Conservation (phyloP, 1,140 invertebrate genomes). For the Trichoplusia ni region DNA sequence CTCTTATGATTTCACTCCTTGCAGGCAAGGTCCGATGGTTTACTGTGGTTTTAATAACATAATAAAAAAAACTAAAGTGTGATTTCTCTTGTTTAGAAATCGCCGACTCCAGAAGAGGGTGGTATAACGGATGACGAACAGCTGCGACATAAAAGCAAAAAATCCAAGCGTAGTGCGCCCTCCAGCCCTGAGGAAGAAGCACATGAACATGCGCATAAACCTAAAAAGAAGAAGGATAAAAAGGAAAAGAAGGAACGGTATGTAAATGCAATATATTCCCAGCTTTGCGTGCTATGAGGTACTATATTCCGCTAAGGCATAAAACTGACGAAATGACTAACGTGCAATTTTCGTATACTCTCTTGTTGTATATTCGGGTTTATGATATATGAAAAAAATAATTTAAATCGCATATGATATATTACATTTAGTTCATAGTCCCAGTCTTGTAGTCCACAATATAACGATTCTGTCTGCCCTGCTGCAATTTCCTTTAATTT, state of each 20-base stretch:
- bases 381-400: too few species aligned
- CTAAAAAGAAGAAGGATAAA: constrained; percentile 85
- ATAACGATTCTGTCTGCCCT: too few species aligned
- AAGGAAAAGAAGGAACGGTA: constrained; percentile 81
- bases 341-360: too few species aligned
- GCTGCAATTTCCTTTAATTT: too few species aligned
- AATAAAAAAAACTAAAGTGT: background rate
- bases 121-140: constrained; percentile 59
- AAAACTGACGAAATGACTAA: background rate
- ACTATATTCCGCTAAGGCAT: too few species aligned
- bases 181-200: constrained; percentile 55
- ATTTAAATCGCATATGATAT: too few species aligned
- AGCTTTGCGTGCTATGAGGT: background rate
- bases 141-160: constrained; percentile 56
- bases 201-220: constrained; percentile 62
- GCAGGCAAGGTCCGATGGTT: too few species aligned
- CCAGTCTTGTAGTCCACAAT: too few species aligned
- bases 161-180: constrained; percentile 78
- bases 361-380: too few species aligned
- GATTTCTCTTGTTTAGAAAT: constrained; percentile 50
- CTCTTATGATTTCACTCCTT: too few species aligned
- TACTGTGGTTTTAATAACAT: too few species aligned
- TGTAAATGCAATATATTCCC: background rate
- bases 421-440: too few species aligned
- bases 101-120: constrained; percentile 65